phyloP scores from a whole-genome alignment of 2,797 vertebrate genomes.

The Coreius guichenoti region DNA sequence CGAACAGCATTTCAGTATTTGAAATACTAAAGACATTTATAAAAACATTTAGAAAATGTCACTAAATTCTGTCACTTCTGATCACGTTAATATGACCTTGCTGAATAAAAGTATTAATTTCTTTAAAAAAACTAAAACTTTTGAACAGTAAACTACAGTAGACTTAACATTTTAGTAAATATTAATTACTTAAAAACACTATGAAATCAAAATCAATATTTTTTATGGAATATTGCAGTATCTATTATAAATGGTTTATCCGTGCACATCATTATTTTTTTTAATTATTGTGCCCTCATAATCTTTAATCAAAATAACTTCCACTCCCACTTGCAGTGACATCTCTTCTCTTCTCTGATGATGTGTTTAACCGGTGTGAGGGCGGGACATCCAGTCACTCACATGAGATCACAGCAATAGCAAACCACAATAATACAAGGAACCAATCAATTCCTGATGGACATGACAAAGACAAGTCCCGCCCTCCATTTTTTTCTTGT shows the following conservation, averaged over 20 bases:
- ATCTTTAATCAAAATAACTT: background rate
- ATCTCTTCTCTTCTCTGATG: background rate
- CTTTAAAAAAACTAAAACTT: background rate
- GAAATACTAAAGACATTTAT: too few relatives aligned
- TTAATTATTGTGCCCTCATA: background rate
- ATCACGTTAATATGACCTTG: background rate
- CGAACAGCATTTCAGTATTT: too few relatives aligned
- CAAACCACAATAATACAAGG: background rate
- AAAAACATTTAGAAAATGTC: too few relatives aligned
- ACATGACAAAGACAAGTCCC: background rate
- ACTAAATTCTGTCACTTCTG: too few relatives aligned
- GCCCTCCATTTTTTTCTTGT: background rate
- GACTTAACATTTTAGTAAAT: background rate
- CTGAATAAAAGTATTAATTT: background rate
- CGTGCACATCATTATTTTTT: background rate
- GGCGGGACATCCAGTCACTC: background rate
- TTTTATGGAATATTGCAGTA: background rate
- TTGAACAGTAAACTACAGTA: background rate
- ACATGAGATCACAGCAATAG: background rate
- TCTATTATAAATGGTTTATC: background rate
- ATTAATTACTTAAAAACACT: background rate
- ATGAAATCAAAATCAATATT: background rate
- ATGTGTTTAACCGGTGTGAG: background rate
- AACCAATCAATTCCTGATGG: background rate
- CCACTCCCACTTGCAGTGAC: background rate